A percentile compares a stretch with the other conserved stretches of the same genome.
These are phyloP conservation scores for Zaprionus lachaisei DNA, from an alignment of 1,140 invertebrate genomes.

Conservation along the genomic window DNA sequence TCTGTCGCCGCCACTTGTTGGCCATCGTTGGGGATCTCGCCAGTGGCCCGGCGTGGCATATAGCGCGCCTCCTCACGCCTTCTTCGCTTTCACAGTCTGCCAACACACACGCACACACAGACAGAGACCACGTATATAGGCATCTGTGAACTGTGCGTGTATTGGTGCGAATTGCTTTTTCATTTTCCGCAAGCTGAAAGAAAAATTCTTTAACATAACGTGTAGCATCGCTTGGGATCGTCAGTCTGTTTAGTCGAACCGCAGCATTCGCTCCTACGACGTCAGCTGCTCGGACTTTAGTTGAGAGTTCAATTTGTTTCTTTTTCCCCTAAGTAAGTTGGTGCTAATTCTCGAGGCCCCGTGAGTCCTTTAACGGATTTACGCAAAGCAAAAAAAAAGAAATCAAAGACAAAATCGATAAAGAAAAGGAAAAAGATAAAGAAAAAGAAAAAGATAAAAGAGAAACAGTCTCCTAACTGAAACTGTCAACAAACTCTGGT, in stretches of 20 bases:
- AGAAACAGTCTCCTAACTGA: conserved; percentile 5
- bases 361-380: conserved; percentile 14
- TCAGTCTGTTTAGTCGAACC: conserved; percentile 85
- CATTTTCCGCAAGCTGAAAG: conserved; percentile 77
- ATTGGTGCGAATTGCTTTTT: conserved; percentile 62
- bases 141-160: conserved; percentile 20
- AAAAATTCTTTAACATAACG: conserved; percentile 84
- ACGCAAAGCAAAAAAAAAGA: conserved; percentile 23
- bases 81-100: conserved; percentile 25
- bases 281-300: conserved; percentile 84
- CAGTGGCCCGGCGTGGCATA: conserved; percentile 41
- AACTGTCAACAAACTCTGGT: conserved; percentile 22
- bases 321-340: conserved; percentile 84
- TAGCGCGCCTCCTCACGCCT: conserved; percentile 58
- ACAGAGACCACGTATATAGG: conserved; percentile 8
- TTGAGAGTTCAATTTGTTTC: conserved; percentile 85
- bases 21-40: conserved; percentile 51
- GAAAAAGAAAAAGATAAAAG: conserved; percentile 18
- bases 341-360: background rate
- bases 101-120: background rate
- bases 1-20: conserved; percentile 61
- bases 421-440: background rate
- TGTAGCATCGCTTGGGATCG: conserved; percentile 83
- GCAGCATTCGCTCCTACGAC: conserved; percentile 85
- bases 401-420: background rate